Conservation (phyloP, 2,113 vertebrate species). For the Leptobrachium leishanense region DNA sequence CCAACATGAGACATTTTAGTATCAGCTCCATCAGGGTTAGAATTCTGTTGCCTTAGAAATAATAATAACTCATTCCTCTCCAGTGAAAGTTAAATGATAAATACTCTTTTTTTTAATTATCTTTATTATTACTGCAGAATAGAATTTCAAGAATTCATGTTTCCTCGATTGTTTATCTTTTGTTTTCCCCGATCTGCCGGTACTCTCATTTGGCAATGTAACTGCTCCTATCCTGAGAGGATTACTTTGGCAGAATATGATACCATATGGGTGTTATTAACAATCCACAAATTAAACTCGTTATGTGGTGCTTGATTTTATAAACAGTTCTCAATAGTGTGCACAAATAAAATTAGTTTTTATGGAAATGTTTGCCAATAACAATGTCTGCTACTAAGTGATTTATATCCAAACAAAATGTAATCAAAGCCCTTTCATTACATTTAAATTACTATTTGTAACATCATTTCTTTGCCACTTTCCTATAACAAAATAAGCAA, state of each 20-base stretch:
- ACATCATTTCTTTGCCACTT: constrained; percentile 15
- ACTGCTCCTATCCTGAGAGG: constrained; percentile 53
- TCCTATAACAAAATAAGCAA: background rate
- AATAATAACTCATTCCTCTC: background rate
- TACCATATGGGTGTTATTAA: constrained; percentile 63
- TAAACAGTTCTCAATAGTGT: constrained; percentile 61
- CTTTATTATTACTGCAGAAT: background rate
- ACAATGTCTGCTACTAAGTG: constrained; percentile 47
- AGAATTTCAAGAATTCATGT: constrained; percentile 14
- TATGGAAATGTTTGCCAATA: constrained; percentile 62
- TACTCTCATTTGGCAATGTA: constrained; percentile 41
- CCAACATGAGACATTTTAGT: too few species aligned
- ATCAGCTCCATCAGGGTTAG: too few species aligned
- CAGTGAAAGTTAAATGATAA: background rate
- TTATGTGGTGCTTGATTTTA: constrained; percentile 65
- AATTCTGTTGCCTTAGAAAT: too few species aligned
- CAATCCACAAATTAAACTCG: constrained; percentile 64
- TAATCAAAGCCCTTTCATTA: constrained; percentile 45
- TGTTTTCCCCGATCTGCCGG: constrained; percentile 50
- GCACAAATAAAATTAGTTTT: constrained; percentile 61
- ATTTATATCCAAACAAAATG: constrained; percentile 48
- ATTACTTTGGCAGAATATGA: constrained; percentile 54
- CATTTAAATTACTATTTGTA: constrained; percentile 36
- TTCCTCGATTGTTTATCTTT: constrained; percentile 9
- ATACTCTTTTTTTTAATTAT: background rate